Evolutionary conservation across 2,797 vertebrate species (phyloP).

Genomic region (Geotrypetes seraphini): DNA sequence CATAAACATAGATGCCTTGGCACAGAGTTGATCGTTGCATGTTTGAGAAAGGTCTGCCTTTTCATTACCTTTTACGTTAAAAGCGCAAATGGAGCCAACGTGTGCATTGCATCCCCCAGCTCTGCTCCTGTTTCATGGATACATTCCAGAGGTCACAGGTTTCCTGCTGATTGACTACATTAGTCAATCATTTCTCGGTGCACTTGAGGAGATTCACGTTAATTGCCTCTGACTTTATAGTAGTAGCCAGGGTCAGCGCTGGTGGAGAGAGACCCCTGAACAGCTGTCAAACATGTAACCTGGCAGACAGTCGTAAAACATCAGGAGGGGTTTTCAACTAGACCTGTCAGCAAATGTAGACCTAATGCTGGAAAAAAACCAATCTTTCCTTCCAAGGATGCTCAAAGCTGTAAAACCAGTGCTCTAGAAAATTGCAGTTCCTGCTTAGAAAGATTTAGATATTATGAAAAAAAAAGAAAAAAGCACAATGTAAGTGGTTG

Average conservation of each 20-base stretch:
- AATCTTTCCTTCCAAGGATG: constrained; percentile 15
- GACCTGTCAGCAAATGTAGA: constrained; percentile 27
- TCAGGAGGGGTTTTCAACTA: constrained; percentile 13
- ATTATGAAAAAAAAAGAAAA: background rate
- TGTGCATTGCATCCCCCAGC: background rate
- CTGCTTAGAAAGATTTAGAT: background rate
- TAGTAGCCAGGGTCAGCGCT: constrained; percentile 28
- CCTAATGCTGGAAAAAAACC: constrained; percentile 9
- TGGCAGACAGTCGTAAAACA: constrained; percentile 35
- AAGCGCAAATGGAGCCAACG: constrained; percentile 30
- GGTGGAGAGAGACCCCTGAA: constrained; percentile 40
- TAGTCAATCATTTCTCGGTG: constrained; percentile 29
- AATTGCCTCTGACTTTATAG: constrained; percentile 50
- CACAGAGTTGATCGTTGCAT: no score
- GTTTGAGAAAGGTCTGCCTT: no score
- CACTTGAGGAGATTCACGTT: constrained; percentile 45
- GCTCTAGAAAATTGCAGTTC: constrained; percentile 16
- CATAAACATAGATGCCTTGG: no score
- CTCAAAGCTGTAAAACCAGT: constrained; percentile 30
- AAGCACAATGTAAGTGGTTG: constrained; percentile 1
- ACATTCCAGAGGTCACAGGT: constrained; percentile 46
- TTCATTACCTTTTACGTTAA: constrained; percentile 24
- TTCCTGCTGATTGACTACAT: constrained; percentile 30
- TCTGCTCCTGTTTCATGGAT: constrained; percentile 19
- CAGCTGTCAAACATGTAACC: constrained; percentile 51